These are phyloP conservation scores for Leptinotarsa juncta DNA, from an alignment of 2,888 invertebrate genomes.

Conservation along the genomic window DNA sequence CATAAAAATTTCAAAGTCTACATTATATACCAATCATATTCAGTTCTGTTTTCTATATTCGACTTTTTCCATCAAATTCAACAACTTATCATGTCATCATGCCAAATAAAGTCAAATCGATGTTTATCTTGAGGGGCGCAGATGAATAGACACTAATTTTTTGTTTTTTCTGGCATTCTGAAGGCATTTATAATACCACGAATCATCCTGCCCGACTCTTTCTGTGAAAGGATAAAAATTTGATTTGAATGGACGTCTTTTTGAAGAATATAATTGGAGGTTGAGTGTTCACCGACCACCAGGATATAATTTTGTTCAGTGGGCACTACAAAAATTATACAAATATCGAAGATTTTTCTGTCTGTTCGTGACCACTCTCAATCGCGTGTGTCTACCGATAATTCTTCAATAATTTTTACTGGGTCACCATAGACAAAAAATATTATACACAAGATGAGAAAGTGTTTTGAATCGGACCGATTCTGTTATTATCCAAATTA, in stretches of 20 bases:
- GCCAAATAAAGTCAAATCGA: background rate
- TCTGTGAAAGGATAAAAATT: conserved; percentile 33
- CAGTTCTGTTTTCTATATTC: too few relatives aligned
- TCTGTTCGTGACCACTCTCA: conserved; percentile 58
- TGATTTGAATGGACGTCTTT: conserved; percentile 30
- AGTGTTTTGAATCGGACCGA: conserved; percentile 55
- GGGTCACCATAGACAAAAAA: conserved; percentile 60
- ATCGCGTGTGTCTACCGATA: conserved; percentile 59
- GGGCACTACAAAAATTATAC: conserved; percentile 53
- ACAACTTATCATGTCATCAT: background rate
- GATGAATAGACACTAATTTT: conserved; percentile 9
- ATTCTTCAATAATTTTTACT: conserved; percentile 61
- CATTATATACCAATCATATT: too few relatives aligned
- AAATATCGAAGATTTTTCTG: conserved; percentile 54
- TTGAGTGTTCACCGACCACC: conserved; percentile 48
- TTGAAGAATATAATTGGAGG: conserved; percentile 43
- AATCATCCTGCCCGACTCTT: conserved; percentile 27
- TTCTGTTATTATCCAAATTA: conserved; percentile 61
- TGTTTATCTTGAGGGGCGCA: background rate
- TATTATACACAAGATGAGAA: conserved; percentile 47
- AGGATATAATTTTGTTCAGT: conserved; percentile 46
- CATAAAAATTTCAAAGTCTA: too few relatives aligned
- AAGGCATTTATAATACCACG: conserved; percentile 17
- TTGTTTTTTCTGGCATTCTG: conserved; percentile 2
- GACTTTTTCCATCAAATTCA: background rate